phyloP scores from a whole-genome alignment of 2,797 vertebrate genomes.

The Lepilemur septentrionalis region DNA sequence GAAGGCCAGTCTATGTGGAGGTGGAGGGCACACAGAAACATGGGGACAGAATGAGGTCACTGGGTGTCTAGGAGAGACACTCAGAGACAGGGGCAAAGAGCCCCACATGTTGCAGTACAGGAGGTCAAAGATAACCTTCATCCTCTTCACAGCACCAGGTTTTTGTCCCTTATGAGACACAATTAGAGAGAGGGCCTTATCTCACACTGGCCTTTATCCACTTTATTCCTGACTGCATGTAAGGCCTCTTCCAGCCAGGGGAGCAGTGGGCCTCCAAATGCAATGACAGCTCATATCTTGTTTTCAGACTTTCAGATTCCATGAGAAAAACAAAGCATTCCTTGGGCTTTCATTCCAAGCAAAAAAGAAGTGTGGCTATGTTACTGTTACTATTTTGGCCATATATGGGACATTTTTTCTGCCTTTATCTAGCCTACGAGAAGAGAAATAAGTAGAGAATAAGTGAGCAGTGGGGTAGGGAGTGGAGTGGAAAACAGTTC shows the following conservation, averaged over 20 bases:
- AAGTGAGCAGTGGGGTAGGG: neutral
- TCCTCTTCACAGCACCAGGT: neutral
- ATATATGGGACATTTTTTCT: slow-evolving; percentile 7
- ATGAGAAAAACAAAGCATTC: slow-evolving; percentile 21
- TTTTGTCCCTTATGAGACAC: neutral
- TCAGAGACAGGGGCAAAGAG: neutral
- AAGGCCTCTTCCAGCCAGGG: neutral
- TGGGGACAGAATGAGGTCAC: neutral
- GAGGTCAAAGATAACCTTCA: slow-evolving; percentile 15
- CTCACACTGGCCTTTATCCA: neutral
- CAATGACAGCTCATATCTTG: neutral
- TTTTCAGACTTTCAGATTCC: slow-evolving; percentile 39
- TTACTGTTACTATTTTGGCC: slow-evolving; percentile 22
- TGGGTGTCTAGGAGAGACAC: neutral
- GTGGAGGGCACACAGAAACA: neutral
- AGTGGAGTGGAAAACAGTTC: neutral
- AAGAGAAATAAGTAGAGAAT: slow-evolving; percentile 11
- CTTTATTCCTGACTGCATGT: neutral
- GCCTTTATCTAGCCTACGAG: slow-evolving; percentile 12
- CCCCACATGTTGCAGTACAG: neutral
- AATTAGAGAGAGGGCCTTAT: neutral
- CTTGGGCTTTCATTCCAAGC: slow-evolving; percentile 16
- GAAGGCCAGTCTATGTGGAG: neutral
- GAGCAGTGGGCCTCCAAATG: neutral
- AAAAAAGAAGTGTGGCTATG: neutral